phyloP scores from a whole-genome alignment of 2,888 invertebrate species.

The Caenorhabditis plicata region DNA sequence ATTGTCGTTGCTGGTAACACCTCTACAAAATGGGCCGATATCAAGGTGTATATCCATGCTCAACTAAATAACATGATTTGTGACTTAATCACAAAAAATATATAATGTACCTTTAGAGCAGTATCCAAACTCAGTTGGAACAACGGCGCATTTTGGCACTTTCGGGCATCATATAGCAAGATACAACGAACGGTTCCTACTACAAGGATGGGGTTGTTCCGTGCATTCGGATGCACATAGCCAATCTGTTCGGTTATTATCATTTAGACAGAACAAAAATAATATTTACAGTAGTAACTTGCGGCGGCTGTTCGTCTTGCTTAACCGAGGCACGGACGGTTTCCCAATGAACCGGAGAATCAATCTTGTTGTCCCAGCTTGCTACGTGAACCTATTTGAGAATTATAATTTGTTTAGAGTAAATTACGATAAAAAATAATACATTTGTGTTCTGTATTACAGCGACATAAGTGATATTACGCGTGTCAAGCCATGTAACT shows the following conservation, averaged over 20 bases:
- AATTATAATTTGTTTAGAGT: neutral
- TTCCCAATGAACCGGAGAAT: slow-evolving; percentile 12
- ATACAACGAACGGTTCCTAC: slow-evolving; percentile 38
- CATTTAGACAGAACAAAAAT: slow-evolving; percentile 7
- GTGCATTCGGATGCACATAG: slow-evolving; percentile 45
- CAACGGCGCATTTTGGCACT: slow-evolving; percentile 2
- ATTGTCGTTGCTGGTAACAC: slow-evolving; percentile 56
- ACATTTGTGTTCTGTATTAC: slow-evolving; percentile 18
- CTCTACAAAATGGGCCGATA: slow-evolving; percentile 31
- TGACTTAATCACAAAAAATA: no score
- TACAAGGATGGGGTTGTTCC: slow-evolving; percentile 48
- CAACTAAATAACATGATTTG: no score
- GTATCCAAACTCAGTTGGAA: slow-evolving; percentile 2
- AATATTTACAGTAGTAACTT: neutral
- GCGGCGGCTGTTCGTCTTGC: neutral
- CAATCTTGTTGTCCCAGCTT: slow-evolving; percentile 21
- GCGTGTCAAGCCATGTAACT: slow-evolving; percentile 26
- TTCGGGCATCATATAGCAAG: slow-evolving; percentile 32
- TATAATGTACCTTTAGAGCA: neutral
- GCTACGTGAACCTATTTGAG: slow-evolving; percentile 18
- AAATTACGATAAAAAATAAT: neutral
- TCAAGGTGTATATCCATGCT: neutral
- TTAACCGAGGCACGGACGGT: slow-evolving; percentile 5
- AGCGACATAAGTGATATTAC: slow-evolving; percentile 34
- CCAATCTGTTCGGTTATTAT: slow-evolving; percentile 32